phyloP scores from a whole-genome alignment of 1,140 invertebrate genomes.

The Paraescarpia echinospica region DNA sequence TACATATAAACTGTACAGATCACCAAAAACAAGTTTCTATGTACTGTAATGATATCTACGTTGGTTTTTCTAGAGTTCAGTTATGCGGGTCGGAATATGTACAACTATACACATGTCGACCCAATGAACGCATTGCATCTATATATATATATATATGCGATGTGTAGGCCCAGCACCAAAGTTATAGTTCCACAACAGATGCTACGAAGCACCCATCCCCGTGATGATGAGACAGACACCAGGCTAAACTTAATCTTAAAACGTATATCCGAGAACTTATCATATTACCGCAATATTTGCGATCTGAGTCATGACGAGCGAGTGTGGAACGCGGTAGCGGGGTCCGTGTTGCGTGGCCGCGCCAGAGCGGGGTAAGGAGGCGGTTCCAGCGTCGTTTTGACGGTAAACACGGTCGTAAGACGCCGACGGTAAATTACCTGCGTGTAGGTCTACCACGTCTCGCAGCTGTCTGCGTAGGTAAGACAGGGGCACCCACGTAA shows the following conservation, averaged over 20 bases:
- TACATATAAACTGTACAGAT: too few relatives aligned
- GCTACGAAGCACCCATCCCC: background rate
- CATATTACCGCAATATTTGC: background rate
- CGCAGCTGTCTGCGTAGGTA: background rate
- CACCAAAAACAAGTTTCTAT: too few relatives aligned
- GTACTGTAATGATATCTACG: too few relatives aligned
- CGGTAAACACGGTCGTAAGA: background rate
- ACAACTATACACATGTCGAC: background rate
- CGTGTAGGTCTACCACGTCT: background rate
- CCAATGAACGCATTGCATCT: background rate
- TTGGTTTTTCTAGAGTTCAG: background rate
- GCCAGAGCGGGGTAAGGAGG: background rate
- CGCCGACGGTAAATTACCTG: background rate
- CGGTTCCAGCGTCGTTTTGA: background rate
- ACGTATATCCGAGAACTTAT: background rate
- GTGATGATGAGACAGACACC: background rate
- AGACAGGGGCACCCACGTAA: background rate
- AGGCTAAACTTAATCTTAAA: background rate
- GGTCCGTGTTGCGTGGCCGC: background rate
- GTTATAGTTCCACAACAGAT: background rate
- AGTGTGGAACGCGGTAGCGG: background rate
- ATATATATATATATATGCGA: background rate
- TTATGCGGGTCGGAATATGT: background rate
- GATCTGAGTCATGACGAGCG: background rate
- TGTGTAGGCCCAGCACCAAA: background rate